These are phyloP conservation scores for Drosophila busckii DNA, from an alignment of 1,140 invertebrate genomes.

Conservation along the genomic window DNA sequence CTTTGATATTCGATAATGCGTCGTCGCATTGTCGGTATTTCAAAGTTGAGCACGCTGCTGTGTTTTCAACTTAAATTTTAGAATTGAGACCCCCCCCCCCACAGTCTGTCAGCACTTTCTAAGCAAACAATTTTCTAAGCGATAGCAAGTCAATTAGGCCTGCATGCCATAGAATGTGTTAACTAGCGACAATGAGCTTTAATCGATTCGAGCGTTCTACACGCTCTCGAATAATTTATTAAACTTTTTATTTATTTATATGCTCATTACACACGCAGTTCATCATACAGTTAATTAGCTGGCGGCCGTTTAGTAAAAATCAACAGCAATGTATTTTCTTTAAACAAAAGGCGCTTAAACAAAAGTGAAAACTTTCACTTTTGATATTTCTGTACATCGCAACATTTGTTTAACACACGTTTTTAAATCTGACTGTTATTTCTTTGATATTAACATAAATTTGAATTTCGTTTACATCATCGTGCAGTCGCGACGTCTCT, in stretches of 20 bases:
- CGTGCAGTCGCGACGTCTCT: slow-evolving; percentile 16
- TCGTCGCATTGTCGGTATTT: not conserved
- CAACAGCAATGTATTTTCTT: slow-evolving; percentile 16
- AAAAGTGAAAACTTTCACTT: slow-evolving; percentile 64
- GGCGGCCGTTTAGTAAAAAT: too few species aligned
- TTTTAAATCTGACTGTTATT: slow-evolving; percentile 45
- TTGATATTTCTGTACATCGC: slow-evolving; percentile 44
- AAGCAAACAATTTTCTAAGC: slow-evolving; percentile 25
- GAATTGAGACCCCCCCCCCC: slow-evolving; percentile 13
- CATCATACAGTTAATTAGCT: too few species aligned
- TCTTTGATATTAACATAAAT: slow-evolving; percentile 55
- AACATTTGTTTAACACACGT: slow-evolving; percentile 38
- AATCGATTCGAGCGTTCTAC: too few species aligned
- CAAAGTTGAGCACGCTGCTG: too few species aligned
- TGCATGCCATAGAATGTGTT: slow-evolving; percentile 17
- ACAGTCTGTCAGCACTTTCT: slow-evolving; percentile 30
- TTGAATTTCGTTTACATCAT: slow-evolving; percentile 62
- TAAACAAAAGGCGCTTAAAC: slow-evolving; percentile 41
- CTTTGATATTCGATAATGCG: slow-evolving; percentile 32
- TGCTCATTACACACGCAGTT: too few species aligned
- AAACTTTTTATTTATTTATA: too few species aligned
- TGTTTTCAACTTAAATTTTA: slow-evolving; percentile 33
- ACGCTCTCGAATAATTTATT: too few species aligned
- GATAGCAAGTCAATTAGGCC: slow-evolving; percentile 37
- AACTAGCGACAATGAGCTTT: slow-evolving; percentile 6